Evolutionary conservation across 2,113 vertebrate genomes (phyloP).

Genomic region (Xenopus borealis): DNA sequence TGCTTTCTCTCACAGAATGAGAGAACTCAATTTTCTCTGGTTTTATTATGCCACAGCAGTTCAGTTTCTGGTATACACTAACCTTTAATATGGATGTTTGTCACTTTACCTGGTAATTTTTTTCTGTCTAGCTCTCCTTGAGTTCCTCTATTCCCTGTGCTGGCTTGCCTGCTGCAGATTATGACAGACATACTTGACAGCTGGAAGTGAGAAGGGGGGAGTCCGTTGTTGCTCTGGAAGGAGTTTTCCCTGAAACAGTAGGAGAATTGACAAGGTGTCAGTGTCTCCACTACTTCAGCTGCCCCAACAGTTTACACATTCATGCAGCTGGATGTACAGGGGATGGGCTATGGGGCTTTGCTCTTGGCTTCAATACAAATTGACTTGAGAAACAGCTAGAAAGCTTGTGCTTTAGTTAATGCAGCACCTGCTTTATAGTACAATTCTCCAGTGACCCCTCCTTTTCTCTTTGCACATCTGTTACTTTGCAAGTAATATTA

Average conservation of each 20-base stretch:
- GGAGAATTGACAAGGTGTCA: constrained; percentile 36
- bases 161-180: not conserved
- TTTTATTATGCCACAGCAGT: no score
- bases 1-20: no score
- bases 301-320: constrained; percentile 22
- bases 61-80: no score
- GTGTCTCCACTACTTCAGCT: constrained; percentile 31
- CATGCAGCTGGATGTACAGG: constrained; percentile 31
- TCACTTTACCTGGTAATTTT: not conserved
- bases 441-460: not conserved
- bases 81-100: no score
- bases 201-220: constrained; percentile 1
- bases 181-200: constrained; percentile 15
- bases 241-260: constrained; percentile 13
- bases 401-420: constrained; percentile 3
- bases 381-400: constrained; percentile 21
- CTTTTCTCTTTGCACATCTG: constrained; percentile 23
- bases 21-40: no score
- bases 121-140: not conserved
- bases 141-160: not conserved
- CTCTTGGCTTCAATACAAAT: constrained; percentile 8
- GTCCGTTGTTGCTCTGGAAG: constrained; percentile 10
- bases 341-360: constrained; percentile 6
- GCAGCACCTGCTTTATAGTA: constrained; percentile 27
- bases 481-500: constrained; percentile 1